Conservation (phyloP, 2,113 vertebrate species). For the Phylloscopus whistleri region DNA sequence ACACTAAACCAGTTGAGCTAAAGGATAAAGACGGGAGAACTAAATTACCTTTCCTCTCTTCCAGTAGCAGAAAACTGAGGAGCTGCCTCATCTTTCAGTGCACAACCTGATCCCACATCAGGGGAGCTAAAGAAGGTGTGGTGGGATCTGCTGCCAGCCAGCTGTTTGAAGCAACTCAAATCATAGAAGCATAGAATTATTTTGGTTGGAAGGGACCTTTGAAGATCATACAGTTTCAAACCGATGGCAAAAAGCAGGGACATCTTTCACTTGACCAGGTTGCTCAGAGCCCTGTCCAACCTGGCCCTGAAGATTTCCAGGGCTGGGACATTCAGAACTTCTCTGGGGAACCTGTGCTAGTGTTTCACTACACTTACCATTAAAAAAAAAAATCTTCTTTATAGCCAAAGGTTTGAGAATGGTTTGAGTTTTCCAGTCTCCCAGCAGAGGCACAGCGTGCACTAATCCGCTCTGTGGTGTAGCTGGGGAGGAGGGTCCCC, state of each 20-base stretch:
- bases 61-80: background rate
- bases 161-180: background rate
- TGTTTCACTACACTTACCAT: background rate
- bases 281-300: background rate
- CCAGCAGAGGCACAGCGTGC: background rate
- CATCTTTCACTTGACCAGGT: background rate
- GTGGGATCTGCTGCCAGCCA: background rate
- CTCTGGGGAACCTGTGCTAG: background rate
- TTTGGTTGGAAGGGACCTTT: background rate
- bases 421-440: background rate
- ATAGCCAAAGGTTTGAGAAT: background rate
- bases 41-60: background rate
- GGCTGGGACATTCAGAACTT: background rate
- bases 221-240: background rate
- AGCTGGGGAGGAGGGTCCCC: background rate
- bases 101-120: background rate
- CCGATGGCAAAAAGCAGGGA: fast-evolving
- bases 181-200: background rate
- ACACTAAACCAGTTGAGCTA: background rate
- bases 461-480: background rate
- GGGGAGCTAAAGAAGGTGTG: background rate
- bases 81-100: background rate
- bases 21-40: background rate
- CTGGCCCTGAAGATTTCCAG: background rate
- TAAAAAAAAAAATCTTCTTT: background rate